phyloP scores from a whole-genome alignment of 2,888 invertebrate species.

The Lasius fuliginosus region DNA sequence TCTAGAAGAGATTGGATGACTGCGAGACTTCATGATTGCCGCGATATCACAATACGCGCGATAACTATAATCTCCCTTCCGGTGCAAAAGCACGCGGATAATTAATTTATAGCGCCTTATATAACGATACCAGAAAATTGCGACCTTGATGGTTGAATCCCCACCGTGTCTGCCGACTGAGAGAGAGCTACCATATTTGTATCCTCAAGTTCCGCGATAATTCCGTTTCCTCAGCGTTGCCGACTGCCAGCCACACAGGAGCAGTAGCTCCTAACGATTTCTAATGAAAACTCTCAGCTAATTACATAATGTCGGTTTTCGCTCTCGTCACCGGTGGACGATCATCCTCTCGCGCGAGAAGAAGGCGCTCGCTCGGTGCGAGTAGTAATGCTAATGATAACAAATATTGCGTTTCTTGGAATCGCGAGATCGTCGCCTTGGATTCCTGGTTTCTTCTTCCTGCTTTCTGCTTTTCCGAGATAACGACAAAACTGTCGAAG shows the following conservation, averaged over 20 bases:
- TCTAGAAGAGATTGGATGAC: not conserved
- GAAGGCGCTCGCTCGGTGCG: slow-evolving; percentile 31
- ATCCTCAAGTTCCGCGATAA: slow-evolving; percentile 61
- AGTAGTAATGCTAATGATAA: slow-evolving; percentile 76
- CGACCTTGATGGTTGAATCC: slow-evolving; percentile 63
- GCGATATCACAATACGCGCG: slow-evolving; percentile 23
- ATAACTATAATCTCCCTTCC: slow-evolving; percentile 36
- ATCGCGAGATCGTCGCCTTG: slow-evolving; percentile 60
- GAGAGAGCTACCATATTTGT: slow-evolving; percentile 34
- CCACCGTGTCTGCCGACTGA: slow-evolving; percentile 33
- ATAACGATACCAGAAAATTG: slow-evolving; percentile 70
- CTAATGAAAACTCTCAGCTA: slow-evolving; percentile 70
- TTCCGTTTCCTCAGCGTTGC: slow-evolving; percentile 63
- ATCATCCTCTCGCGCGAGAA: slow-evolving; percentile 37
- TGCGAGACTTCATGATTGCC: not conserved
- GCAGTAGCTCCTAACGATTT: slow-evolving; percentile 65
- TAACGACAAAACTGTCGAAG: not conserved
- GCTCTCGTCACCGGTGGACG: slow-evolving; percentile 42
- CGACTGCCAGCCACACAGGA: slow-evolving; percentile 39
- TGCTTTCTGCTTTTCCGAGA: slow-evolving; percentile 11
- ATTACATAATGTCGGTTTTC: slow-evolving; percentile 67
- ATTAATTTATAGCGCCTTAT: slow-evolving; percentile 67
- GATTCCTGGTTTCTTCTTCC: slow-evolving; percentile 48
- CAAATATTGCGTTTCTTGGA: slow-evolving; percentile 70
- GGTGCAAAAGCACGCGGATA: slow-evolving; percentile 53